A percentile compares a stretch with the other conserved stretches of the same genome.
These are phyloP conservation scores for Triplophysa yarkandensis DNA, from an alignment of 2,797 vertebrate genomes.

Conservation along the genomic window DNA sequence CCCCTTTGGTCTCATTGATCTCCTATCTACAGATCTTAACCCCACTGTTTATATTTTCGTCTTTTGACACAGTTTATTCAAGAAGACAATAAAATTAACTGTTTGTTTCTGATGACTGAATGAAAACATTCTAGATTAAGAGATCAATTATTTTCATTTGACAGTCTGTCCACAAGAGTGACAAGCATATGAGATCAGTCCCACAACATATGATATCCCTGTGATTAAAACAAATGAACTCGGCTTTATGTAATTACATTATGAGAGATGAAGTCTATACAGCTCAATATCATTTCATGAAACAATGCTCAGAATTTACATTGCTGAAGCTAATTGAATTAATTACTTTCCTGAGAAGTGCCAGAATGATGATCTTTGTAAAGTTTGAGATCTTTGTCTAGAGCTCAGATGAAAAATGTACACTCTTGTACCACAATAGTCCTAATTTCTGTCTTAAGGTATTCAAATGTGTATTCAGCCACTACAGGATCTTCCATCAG, in stretches of 20 bases:
- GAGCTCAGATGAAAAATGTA: constrained; percentile 52
- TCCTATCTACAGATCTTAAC: neutral
- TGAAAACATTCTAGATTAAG: constrained; percentile 40
- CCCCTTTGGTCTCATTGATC: no score
- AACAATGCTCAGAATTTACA: constrained; percentile 79
- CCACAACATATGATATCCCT: neutral
- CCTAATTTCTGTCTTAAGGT: neutral
- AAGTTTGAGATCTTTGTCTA: constrained; percentile 71
- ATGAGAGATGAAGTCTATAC: constrained; percentile 74
- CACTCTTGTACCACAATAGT: neutral
- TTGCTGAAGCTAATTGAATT: constrained; percentile 75
- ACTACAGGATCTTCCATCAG: neutral
- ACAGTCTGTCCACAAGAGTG: constrained; percentile 68
- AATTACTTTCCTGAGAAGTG: constrained; percentile 66
- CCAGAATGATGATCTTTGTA: constrained; percentile 68
- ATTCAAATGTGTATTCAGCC: neutral
- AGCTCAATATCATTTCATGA: constrained; percentile 75
- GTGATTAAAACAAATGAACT: constrained; percentile 78
- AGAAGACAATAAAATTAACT: neutral
- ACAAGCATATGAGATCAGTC: constrained; percentile 71
- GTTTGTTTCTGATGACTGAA: neutral
- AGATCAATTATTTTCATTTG: neutral
- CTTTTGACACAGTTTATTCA: neutral
- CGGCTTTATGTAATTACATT: constrained; percentile 75
- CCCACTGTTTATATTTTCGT: neutral